These are phyloP conservation scores for Acrobasis consociella DNA, from an alignment of 2,888 invertebrate species.

Conservation along the genomic window DNA sequence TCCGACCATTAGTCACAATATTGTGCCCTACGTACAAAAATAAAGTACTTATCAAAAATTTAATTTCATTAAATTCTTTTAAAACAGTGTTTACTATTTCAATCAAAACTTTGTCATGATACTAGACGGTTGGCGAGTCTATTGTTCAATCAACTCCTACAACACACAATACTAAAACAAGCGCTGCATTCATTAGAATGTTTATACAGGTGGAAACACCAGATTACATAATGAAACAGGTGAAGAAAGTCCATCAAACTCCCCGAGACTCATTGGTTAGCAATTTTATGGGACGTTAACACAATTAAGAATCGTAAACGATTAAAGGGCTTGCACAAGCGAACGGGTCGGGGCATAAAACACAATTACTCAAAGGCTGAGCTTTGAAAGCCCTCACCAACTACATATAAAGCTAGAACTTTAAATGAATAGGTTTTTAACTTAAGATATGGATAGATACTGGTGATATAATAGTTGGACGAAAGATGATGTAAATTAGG, in stretches of 20 bases:
- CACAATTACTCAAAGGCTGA: slow-evolving; percentile 1
- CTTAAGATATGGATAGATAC: no score
- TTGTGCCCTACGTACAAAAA: no score
- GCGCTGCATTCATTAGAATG: background rate
- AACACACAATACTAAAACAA: slow-evolving; percentile 28
- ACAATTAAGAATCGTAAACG: slow-evolving; percentile 24
- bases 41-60: no score
- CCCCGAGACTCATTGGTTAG: slow-evolving; percentile 9
- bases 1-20: no score
- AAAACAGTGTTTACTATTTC: background rate
- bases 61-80: background rate
- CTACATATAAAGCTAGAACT: background rate
- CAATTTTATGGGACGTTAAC: slow-evolving; percentile 24
- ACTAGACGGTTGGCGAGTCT: background rate
- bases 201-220: slow-evolving; percentile 7
- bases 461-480: no score
- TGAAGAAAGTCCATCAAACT: slow-evolving; percentile 14
- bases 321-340: slow-evolving; percentile 48
- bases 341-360: slow-evolving; percentile 29
- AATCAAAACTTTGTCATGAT: background rate
- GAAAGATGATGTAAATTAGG: no score
- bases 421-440: no score
- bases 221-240: slow-evolving; percentile 15
- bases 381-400: background rate
- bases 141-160: background rate